Evolutionary conservation across 92 coral and sea anemone species (phyloP), one percentile per base, ranked within the genome.

Genomic region (Siderastrea siderea): DNA sequence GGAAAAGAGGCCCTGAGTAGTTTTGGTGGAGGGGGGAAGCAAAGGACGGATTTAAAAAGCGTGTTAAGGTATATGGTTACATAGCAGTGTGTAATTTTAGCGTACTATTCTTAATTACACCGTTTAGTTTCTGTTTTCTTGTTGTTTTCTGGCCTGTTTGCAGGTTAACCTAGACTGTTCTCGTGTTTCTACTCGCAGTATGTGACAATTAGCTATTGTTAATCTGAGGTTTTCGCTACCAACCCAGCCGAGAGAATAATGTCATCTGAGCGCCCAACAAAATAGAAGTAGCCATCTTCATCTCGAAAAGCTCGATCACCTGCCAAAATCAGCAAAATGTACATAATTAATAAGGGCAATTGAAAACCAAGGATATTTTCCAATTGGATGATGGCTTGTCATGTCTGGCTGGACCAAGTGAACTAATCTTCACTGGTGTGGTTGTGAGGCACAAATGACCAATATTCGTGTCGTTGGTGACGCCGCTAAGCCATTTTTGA

Each of bases 181-280:
- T 26, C 38, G 38, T 26, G 38, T 26, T 26, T 26, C 38, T 26
- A 26, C 38, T 26, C 38, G 61, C 12, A 4, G 61, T 55, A 26
- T 26, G 38, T 26, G 38, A 26, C 38, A 26, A 26, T 26, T 26
- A 26, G 38, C 8, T 11, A 55, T 5, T 2, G 12, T 15, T 38
- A 65, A 65, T 26, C 11, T 26, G 38, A 26, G 38, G 12, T 44
- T 9, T 66, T 19, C 49, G n/a, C 61, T 15, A 82, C 93, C 54
- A 52, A 93, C 98, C 98, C 98, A 13, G 98, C 91, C 5, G 98
- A 93, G 65, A 91, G 78, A 26, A 95, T 95, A 92, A 95, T 96
- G 92, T 95, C 98, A 89, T 95, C 98, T 72, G 98, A 83, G 60
- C 98, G 93, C 16, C 98, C 98, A 50, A 95, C 95, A 61, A 95